phyloP scores from a whole-genome alignment of 2,888 invertebrate species.

The Dryobotodes eremita region DNA sequence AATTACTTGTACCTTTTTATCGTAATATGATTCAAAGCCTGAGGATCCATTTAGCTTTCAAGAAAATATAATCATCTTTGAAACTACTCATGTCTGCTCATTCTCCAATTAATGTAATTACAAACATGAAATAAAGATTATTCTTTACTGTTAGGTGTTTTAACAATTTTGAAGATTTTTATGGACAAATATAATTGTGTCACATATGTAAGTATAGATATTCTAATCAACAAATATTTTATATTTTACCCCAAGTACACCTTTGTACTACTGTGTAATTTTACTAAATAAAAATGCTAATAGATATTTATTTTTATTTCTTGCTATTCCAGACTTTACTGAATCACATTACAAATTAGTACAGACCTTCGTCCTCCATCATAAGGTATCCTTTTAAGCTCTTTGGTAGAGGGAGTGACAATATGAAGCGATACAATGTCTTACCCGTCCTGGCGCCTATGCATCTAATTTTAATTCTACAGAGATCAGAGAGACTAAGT shows the following conservation, averaged over 20 bases:
- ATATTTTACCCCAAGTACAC: constrained; percentile 79
- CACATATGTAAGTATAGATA: constrained; percentile 60
- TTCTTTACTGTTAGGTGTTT: constrained; percentile 20
- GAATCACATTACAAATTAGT: constrained; percentile 39
- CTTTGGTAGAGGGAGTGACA: constrained; percentile 89
- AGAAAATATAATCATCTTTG: constrained; percentile 20
- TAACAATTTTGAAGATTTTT: constrained; percentile 55
- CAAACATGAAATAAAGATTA: constrained; percentile 29
- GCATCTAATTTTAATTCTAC: constrained; percentile 90
- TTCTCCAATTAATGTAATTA: constrained; percentile 36
- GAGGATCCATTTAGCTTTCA: background rate
- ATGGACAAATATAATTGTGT: constrained; percentile 50
- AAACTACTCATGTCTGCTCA: constrained; percentile 33
- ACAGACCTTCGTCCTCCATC: constrained; percentile 87
- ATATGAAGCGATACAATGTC: constrained; percentile 82
- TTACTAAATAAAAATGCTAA: constrained; percentile 67
- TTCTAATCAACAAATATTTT: constrained; percentile 71
- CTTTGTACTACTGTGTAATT: constrained; percentile 77
- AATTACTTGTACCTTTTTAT: constrained; percentile 29
- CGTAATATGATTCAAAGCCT: constrained; percentile 25
- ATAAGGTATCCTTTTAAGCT: constrained; percentile 90
- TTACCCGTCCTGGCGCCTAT: constrained; percentile 69
- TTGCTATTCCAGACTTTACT: constrained; percentile 34
- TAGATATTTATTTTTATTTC: constrained; percentile 44
- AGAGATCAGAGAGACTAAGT: constrained; percentile 89